Base-by-base conservation (phyloP, 1,140 invertebrate species). In the Dreissena polymorpha region DNA sequence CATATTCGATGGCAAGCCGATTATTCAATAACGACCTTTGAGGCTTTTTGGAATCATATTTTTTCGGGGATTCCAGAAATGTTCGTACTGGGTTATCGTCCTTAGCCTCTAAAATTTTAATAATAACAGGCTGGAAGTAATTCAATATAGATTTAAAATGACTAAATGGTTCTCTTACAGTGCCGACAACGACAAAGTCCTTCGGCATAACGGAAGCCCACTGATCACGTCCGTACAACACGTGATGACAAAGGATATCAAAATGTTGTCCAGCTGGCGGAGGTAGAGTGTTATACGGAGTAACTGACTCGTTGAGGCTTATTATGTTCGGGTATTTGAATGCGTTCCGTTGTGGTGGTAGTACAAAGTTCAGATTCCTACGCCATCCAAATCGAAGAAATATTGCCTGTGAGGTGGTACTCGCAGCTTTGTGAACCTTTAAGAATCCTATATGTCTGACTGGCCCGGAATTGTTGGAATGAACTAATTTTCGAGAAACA, bases 371-470 rank as follows among this genome's bases (percentile, higher is more conserved):
- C 39, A 87, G 51, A 49, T 87, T 78, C 13, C 68, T 16, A 10
- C 55, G 49, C 64, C 63, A 77, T 39, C 81, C 86, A 63, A 77
- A 87, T 27, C 81, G 76, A n/a, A 84, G 72, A 53, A 87, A 85
- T 64, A 87, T 84, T 18, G 82, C 78, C 25, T 84, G 65, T 10
- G 83, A 69, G 16, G 86, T 86, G 16, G 86, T 77, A 51, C 86
- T 87, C 14, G 78, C 86, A 14, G 81, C 67, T 79, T 87, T 87
- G 72, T 87, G 86, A 1, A 87, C 86, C 72, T 87, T 85, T 27
- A 87, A 55, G 74, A 85, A 85, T 10, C 70, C 84, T 2, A 85
- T 27, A 51, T 86, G 85, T 13, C 29, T 69, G 5, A 50, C 23
- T 67, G 29, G 74, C 39, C 39, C 39, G 39, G 39, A 39, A 39